Percentiles rank a stretch among this genome's conserved stretches.
phyloP scores from a whole-genome alignment of 2,797 vertebrate species.

The Spea hammondii region DNA sequence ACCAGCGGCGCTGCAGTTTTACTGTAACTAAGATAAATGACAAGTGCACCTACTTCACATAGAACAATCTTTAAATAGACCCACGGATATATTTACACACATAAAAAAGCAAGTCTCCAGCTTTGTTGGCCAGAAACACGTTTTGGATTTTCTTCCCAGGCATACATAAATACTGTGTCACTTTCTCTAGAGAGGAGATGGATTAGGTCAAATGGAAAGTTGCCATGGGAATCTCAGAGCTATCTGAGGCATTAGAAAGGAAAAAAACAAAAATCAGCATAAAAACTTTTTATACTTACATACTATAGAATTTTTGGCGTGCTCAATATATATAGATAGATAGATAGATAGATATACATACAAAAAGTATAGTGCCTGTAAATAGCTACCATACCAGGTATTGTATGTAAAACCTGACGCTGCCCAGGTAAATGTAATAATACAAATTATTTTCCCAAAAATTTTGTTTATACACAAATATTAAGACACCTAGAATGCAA shows the following conservation, averaged over 20 bases:
- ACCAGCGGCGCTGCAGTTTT: too few species aligned
- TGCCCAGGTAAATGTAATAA: too few species aligned
- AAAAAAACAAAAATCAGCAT: neutral
- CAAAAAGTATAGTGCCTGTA: too few species aligned
- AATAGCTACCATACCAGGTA: too few species aligned
- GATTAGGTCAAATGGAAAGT: conserved; percentile 69
- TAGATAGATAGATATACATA: too few species aligned
- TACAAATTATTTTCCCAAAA: too few species aligned
- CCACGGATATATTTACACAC: neutral
- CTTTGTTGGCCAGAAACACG: conserved; percentile 56
- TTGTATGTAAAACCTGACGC: too few species aligned
- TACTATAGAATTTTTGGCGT: too few species aligned
- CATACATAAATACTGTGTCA: conserved; percentile 69
- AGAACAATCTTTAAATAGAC: conserved; percentile 31
- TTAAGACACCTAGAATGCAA: too few species aligned
- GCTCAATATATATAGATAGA: too few species aligned
- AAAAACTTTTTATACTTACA: too few species aligned
- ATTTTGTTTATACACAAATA: too few species aligned
- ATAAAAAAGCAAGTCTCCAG: neutral
- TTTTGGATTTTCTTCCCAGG: conserved; percentile 65
- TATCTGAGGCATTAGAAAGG: conserved; percentile 68
- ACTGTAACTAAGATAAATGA: neutral
- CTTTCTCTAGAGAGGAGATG: conserved; percentile 67
- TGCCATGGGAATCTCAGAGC: conserved; percentile 71
- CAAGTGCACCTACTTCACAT: conserved; percentile 7